A percentile compares a stretch with the other conserved stretches of the same genome.
Conservation (phyloP, 2,797 vertebrate species). For the Megalops cyprinoides region DNA sequence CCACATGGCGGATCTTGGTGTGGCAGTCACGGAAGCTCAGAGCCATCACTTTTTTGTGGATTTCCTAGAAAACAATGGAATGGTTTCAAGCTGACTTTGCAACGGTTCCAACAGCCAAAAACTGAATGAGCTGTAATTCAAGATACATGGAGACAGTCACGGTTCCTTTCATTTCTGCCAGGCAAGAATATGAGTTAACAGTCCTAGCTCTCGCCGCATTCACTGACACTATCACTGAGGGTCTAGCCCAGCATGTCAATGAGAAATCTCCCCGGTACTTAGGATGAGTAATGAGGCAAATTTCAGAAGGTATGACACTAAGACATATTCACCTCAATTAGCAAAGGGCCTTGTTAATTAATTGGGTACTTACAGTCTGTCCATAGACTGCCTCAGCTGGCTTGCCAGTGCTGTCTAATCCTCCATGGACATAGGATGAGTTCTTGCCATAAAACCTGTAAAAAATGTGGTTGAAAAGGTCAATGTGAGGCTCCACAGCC, state of each 20-base stretch:
- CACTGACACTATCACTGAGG: neutral
- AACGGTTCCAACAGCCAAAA: neutral
- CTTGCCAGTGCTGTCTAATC: slow-evolving; percentile 93
- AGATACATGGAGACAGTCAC: neutral
- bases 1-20: slow-evolving; percentile 95
- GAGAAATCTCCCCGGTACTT: neutral
- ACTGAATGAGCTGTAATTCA: neutral
- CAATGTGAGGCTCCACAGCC: neutral
- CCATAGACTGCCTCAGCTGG: slow-evolving; percentile 92
- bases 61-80: slow-evolving; percentile 76
- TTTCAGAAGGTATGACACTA: slow-evolving; percentile 8
- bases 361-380: slow-evolving; percentile 83
- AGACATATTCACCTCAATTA: slow-evolving; percentile 15
- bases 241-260: slow-evolving; percentile 11
- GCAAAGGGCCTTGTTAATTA: slow-evolving; percentile 1
- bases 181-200: neutral
- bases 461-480: slow-evolving; percentile 3
- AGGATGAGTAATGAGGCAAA: slow-evolving; percentile 1
- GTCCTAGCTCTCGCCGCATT: neutral
- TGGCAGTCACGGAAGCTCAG: slow-evolving; percentile 95
- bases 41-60: slow-evolving; percentile 96
- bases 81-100: neutral
- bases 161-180: neutral
- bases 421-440: slow-evolving; percentile 96
- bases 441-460: slow-evolving; percentile 97